These are phyloP conservation scores for Steinernema feltiae DNA, from an alignment of 1,140 invertebrate species.

Conservation along the genomic window DNA sequence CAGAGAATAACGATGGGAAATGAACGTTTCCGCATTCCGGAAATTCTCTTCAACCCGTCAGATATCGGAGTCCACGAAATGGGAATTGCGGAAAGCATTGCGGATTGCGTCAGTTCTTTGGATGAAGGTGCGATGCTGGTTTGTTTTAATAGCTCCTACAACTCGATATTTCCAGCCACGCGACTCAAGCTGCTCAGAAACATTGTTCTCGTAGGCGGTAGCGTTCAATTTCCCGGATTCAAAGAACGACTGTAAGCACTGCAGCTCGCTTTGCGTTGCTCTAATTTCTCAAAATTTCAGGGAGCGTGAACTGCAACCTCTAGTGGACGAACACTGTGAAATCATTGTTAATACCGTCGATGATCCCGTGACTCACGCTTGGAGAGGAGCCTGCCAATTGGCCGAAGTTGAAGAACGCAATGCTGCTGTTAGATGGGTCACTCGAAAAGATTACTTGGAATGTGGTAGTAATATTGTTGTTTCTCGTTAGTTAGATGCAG, in stretches of 20 bases:
- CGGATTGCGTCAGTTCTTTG: conserved; percentile 58
- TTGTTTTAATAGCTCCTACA: conserved; percentile 61
- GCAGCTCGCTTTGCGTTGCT: too few species aligned
- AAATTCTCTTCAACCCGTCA: conserved; percentile 86
- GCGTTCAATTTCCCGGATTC: conserved; percentile 70
- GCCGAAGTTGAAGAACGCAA: too few species aligned
- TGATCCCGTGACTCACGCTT: too few species aligned
- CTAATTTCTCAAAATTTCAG: too few species aligned
- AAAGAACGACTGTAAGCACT: conserved; percentile 44
- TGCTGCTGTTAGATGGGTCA: too few species aligned
- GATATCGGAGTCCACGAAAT: conserved; percentile 89
- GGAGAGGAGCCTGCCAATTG: too few species aligned
- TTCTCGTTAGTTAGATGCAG: too few species aligned
- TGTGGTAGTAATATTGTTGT: too few species aligned
- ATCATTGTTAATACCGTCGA: too few species aligned
- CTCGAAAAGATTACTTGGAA: too few species aligned
- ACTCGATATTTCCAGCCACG: conserved; percentile 65
- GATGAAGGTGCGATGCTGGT: conserved; percentile 15
- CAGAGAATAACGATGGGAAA: conserved; percentile 68
- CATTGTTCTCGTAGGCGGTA: conserved; percentile 86
- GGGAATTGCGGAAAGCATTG: conserved; percentile 84
- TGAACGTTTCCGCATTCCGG: conserved; percentile 77
- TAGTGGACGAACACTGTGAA: too few species aligned
- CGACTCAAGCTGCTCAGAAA: conserved; percentile 73
- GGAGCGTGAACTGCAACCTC: too few species aligned